A percentile compares a stretch with the other conserved stretches of the same genome.
Conservation (phyloP, 2,797 vertebrate genomes). For the Tinamus major region DNA sequence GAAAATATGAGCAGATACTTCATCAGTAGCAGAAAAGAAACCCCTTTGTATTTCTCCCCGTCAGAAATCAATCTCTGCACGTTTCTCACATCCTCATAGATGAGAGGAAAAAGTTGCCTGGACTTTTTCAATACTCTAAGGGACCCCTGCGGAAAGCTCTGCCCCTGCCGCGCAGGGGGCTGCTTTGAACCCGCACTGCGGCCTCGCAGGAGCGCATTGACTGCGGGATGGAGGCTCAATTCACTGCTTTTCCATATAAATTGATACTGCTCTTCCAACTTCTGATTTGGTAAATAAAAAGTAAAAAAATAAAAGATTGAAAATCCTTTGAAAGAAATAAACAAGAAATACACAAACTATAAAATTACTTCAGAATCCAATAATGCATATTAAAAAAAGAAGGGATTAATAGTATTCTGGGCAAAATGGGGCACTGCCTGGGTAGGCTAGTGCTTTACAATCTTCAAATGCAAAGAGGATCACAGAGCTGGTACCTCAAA, state of each 20-base stretch:
- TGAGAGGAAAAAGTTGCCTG: background rate
- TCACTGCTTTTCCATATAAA: background rate
- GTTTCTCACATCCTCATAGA: background rate
- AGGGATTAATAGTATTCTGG: background rate
- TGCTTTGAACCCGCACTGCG: background rate
- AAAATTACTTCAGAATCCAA: background rate
- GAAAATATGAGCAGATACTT: background rate
- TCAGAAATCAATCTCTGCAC: too few relatives aligned
- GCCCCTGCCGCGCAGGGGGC: rapidly evolving
- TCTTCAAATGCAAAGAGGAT: background rate
- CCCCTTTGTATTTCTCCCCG: background rate
- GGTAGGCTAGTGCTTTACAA: rapidly evolving
- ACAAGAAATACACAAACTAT: too few relatives aligned
- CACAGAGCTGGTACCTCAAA: background rate
- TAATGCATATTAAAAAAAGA: background rate
- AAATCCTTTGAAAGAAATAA: background rate
- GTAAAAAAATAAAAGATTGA: background rate
- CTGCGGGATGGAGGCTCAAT: background rate
- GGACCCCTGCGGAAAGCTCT: background rate
- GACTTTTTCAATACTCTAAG: background rate
- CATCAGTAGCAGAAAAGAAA: background rate
- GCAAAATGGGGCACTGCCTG: background rate
- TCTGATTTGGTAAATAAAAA: background rate
- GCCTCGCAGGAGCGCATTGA: background rate
- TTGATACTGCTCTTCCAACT: background rate